Conservation (phyloP, 1,140 invertebrate genomes). For the Drosophila grimshawi region DNA sequence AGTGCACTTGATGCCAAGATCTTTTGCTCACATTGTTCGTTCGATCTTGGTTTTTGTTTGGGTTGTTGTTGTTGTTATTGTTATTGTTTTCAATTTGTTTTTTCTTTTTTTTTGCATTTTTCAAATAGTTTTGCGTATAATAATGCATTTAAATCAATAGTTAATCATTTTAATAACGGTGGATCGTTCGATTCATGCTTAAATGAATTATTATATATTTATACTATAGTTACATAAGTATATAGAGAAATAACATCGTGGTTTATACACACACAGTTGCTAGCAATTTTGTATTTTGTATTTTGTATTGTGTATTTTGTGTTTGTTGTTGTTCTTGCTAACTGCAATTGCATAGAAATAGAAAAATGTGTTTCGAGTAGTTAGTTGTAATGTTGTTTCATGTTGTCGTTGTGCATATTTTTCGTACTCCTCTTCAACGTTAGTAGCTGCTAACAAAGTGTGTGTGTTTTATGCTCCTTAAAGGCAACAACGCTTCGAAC, state of each 20-base stretch:
- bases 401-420: constrained; percentile 14
- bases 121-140: constrained; percentile 40
- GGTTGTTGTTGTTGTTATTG: constrained; percentile 37
- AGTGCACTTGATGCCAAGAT: constrained; percentile 12
- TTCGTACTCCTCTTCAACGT: background rate
- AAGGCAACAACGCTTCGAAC: constrained; percentile 14
- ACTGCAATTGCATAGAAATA: background rate
- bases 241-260: constrained; percentile 47
- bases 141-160: constrained; percentile 73
- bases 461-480: background rate
- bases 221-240: constrained; percentile 46
- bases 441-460: background rate
- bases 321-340: constrained; percentile 8
- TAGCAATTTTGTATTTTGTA: background rate
- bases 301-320: background rate
- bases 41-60: constrained; percentile 21
- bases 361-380: constrained; percentile 16
- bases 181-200: constrained; percentile 79
- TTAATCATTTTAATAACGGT: constrained; percentile 82
- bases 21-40: constrained; percentile 12
- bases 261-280: constrained; percentile 7
- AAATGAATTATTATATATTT: constrained; percentile 67
- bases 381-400: background rate
- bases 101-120: constrained; percentile 27
- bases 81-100: constrained; percentile 38